Percentiles rank a stretch among this genome's conserved stretches.
These are phyloP conservation scores for Nothura maculosa DNA, from an alignment of 2,797 vertebrate genomes.

Conservation along the genomic window DNA sequence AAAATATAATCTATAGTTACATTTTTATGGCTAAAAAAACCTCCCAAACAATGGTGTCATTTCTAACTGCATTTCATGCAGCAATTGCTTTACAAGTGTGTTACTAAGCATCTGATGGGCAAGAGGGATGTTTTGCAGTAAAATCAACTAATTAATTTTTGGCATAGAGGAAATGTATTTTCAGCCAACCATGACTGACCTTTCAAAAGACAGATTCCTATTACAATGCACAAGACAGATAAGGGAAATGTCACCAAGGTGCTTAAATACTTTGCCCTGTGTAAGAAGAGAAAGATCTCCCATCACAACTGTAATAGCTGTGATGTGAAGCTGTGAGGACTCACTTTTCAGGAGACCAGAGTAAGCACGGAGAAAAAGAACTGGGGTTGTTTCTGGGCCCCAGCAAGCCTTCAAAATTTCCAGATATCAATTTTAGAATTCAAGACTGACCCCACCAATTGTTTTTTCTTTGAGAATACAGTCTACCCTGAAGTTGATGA, in stretches of 20 bases:
- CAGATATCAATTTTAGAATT: too few species aligned
- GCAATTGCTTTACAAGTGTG: not conserved
- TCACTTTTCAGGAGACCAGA: not conserved
- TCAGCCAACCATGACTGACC: not conserved
- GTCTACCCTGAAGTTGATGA: not conserved
- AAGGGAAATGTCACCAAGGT: not conserved
- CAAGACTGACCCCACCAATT: not conserved
- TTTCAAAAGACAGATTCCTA: constrained; percentile 8
- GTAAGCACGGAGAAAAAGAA: not conserved
- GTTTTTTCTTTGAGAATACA: not conserved
- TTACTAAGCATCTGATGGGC: constrained; percentile 8
- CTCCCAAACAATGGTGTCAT: not conserved
- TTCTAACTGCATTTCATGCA: constrained; percentile 14
- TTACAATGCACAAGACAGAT: not conserved
- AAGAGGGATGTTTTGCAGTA: constrained; percentile 21
- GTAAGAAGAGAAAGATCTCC: not conserved
- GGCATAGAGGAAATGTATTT: constrained; percentile 18
- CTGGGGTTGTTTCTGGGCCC: not conserved
- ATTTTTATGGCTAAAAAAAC: not conserved
- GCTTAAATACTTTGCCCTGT: not conserved
- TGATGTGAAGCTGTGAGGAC: not conserved
- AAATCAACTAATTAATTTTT: constrained; percentile 32
- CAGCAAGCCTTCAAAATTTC: too few species aligned
- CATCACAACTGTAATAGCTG: not conserved
- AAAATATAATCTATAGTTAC: not conserved